Percentiles rank a stretch among this genome's conserved stretches.
These are phyloP conservation scores for Microcebus tavaratra DNA, from an alignment of 2,113 vertebrate genomes.

Conservation along the genomic window DNA sequence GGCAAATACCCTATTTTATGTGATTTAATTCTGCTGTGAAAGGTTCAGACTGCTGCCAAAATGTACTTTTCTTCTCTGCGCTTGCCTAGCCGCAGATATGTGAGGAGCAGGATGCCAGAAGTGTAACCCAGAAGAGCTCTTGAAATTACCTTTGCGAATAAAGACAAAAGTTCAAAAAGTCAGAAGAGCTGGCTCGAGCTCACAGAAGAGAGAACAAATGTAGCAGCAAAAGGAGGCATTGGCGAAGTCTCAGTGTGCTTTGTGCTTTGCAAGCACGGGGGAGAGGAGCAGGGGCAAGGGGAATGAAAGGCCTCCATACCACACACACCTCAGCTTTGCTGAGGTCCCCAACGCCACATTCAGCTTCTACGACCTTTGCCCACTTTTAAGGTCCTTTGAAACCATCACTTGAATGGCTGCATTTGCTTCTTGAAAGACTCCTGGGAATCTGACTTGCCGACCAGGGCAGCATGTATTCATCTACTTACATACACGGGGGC, in stretches of 20 bases:
- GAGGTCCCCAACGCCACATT: neutral
- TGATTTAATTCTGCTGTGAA: slow-evolving; percentile 43
- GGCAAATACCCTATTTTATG: neutral
- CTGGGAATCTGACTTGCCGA: neutral
- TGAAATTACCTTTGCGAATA: slow-evolving; percentile 60
- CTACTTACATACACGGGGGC: no score
- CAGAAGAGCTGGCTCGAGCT: neutral
- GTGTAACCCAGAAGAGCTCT: slow-evolving; percentile 32
- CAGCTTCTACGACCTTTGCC: neutral
- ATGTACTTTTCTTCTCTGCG: slow-evolving; percentile 35
- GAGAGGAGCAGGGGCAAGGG: neutral
- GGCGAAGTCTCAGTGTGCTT: neutral
- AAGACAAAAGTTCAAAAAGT: slow-evolving; percentile 68
- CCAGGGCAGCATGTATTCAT: neutral
- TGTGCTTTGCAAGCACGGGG: neutral
- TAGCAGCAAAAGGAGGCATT: neutral
- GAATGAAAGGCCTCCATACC: neutral
- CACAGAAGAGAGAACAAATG: neutral
- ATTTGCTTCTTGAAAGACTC: neutral
- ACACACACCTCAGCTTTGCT: neutral
- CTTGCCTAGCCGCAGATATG: neutral
- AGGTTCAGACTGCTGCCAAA: slow-evolving; percentile 3
- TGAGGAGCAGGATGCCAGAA: neutral
- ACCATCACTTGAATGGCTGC: neutral
- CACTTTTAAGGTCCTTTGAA: neutral